Percentiles rank a stretch among this genome's conserved stretches.
phyloP scores from a whole-genome alignment of 2,888 invertebrate species.

The Xestia c-nigrum region DNA sequence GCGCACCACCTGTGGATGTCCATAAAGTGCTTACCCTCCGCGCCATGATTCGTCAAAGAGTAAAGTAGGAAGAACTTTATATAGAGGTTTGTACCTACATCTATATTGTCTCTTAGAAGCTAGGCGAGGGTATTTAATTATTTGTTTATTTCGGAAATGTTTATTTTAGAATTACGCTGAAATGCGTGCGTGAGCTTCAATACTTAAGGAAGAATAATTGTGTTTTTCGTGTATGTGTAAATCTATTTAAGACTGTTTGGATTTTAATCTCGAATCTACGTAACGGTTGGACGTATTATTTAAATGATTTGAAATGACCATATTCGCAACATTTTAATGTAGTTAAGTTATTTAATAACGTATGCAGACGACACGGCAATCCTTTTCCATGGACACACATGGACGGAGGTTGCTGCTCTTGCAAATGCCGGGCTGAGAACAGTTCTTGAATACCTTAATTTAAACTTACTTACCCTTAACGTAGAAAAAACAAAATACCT shows the following conservation, averaged over 20 bases:
- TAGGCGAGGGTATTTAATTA: background rate
- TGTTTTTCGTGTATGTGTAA: background rate
- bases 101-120: constrained; percentile 10
- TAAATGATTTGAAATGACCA: background rate
- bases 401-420: no score
- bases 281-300: background rate
- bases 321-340: background rate
- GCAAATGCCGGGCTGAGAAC: no score
- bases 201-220: background rate
- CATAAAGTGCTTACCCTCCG: constrained; percentile 64
- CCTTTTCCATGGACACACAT: no score
- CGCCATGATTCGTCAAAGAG: constrained; percentile 55
- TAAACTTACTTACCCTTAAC: no score
- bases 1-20: constrained; percentile 79
- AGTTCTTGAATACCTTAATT: no score
- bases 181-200: background rate
- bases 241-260: background rate
- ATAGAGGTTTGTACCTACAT: constrained; percentile 32
- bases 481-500: no score
- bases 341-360: no score
- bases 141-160: background rate
- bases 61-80: constrained; percentile 11
- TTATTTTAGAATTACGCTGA: background rate
- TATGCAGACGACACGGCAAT: no score
- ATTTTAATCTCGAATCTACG: background rate